Evolutionary conservation across 2,113 vertebrate species (phyloP).

Genomic region (Siniperca knerii): DNA sequence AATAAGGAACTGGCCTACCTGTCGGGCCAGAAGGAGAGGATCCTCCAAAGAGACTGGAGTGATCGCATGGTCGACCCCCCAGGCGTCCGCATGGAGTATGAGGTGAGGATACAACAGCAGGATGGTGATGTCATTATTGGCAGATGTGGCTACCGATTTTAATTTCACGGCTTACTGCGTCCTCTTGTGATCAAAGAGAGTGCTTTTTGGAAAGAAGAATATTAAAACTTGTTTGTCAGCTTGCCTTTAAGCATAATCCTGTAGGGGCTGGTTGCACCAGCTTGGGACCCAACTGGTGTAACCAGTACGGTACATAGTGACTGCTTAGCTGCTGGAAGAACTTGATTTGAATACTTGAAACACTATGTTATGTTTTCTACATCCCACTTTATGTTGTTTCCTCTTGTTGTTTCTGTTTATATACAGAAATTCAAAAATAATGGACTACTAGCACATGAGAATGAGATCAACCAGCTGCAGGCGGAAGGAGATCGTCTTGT

Average conservation of each 20-base stretch:
- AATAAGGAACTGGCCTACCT: constrained; percentile 90
- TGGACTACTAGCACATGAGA: constrained; percentile 89
- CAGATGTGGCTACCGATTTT: neutral
- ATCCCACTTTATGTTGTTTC: neutral
- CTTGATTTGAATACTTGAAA: constrained; percentile 1
- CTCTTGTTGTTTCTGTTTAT: neutral
- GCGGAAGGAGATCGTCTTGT: constrained; percentile 87
- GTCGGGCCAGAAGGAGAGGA: constrained; percentile 88
- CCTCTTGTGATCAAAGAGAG: neutral
- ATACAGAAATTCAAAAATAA: constrained; percentile 91
- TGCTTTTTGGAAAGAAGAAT: neutral
- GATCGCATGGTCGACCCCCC: constrained; percentile 88
- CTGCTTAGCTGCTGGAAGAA: neutral
- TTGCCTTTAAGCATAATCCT: constrained; percentile 4
- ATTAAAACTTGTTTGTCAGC: constrained; percentile 2
- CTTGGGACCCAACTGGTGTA: constrained; percentile 6
- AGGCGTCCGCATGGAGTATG: constrained; percentile 86
- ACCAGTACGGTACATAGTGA: neutral
- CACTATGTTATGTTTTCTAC: neutral
- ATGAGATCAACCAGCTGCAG: constrained; percentile 88
- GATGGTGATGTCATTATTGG: neutral
- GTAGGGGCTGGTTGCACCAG: neutral
- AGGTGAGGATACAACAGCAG: constrained; percentile 81
- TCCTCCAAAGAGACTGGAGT: constrained; percentile 94
- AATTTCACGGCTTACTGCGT: neutral